phyloP scores from a whole-genome alignment of 2,113 vertebrate genomes.

The Puma concolor region DNA sequence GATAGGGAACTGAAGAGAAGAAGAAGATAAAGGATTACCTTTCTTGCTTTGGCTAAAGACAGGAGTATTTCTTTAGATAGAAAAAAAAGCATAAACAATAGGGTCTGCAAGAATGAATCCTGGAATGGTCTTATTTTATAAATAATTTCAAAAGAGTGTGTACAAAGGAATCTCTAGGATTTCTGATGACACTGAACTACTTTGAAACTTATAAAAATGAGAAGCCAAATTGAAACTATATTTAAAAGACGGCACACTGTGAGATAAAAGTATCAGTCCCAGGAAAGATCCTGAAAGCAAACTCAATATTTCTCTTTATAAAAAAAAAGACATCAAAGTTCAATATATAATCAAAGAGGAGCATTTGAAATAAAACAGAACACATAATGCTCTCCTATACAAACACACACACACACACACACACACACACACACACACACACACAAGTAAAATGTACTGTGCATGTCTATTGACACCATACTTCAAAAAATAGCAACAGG shows the following conservation, averaged over 20 bases:
- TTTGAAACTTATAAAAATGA: background rate
- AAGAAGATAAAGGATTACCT: background rate
- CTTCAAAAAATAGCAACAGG: background rate
- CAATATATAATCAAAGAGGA: conserved; percentile 20
- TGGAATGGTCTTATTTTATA: background rate
- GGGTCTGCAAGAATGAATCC: background rate
- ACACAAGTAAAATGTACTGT: background rate
- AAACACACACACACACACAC: background rate
- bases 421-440: background rate
- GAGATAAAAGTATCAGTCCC: background rate
- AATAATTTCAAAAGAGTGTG: background rate
- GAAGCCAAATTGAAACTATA: conserved; percentile 23
- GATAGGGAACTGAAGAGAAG: background rate
- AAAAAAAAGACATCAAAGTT: conserved; percentile 12
- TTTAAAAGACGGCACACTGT: background rate
- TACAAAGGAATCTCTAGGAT: background rate
- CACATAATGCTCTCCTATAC: background rate
- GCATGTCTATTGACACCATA: background rate
- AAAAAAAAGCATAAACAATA: background rate
- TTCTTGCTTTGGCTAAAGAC: background rate
- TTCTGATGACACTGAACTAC: background rate
- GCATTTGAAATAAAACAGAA: conserved; percentile 34
- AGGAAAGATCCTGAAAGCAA: background rate
- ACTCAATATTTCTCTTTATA: conserved; percentile 16
- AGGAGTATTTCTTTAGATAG: background rate